phyloP scores from a whole-genome alignment of 2,113 vertebrate genomes.

The Athene noctua region DNA sequence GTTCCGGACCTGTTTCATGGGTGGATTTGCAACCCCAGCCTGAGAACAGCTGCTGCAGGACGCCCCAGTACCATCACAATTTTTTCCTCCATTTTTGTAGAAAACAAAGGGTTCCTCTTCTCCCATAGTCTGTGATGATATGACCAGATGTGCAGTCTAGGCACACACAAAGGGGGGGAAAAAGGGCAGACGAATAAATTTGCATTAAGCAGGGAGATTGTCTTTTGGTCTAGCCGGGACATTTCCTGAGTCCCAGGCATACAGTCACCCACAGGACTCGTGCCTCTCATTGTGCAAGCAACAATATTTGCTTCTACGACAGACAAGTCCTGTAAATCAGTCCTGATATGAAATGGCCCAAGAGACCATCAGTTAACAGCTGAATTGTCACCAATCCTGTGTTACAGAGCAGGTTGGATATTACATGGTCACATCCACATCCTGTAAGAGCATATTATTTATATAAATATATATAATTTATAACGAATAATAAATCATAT shows the following conservation, averaged over 20 bases:
- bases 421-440: neutral
- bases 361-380: neutral
- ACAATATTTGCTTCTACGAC: neutral
- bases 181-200: constrained; percentile 47
- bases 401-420: neutral
- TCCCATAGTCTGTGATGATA: neutral
- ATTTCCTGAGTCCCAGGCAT: neutral
- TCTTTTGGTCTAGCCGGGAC: neutral
- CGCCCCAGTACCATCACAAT: neutral
- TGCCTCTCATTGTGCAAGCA: neutral
- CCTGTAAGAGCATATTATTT: neutral
- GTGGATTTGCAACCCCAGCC: neutral
- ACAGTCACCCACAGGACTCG: neutral
- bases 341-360: neutral
- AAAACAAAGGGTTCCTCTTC: constrained; percentile 28
- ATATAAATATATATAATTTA: neutral
- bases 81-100: neutral
- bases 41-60: neutral
- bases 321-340: neutral
- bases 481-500: neutral
- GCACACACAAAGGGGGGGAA: neutral
- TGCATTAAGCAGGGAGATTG: constrained; percentile 28
- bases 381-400: neutral
- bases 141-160: constrained; percentile 15
- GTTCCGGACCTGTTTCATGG: neutral